Conservation (phyloP, 2,113 vertebrate genomes). For the Budorcas taxicolor region DNA sequence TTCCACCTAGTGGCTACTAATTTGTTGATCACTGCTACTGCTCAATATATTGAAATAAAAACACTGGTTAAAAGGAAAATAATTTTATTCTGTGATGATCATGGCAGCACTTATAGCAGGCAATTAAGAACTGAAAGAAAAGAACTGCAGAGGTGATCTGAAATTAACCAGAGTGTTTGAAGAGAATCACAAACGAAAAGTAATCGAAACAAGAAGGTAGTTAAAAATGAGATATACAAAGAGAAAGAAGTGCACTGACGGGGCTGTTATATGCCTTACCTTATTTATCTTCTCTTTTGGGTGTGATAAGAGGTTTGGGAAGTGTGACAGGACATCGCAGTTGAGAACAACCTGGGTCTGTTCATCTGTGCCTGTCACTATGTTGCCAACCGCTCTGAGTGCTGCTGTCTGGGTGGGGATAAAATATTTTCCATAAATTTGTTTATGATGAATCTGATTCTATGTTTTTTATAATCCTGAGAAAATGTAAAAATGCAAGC, state of each 20-base stretch:
- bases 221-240: neutral
- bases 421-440: slow-evolving; percentile 46
- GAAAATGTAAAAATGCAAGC: slow-evolving; percentile 12
- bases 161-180: neutral
- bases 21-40: neutral
- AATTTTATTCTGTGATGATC: neutral
- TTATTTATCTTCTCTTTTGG: slow-evolving; percentile 99
- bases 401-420: slow-evolving; percentile 89
- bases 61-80: neutral
- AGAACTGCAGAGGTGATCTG: neutral
- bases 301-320: slow-evolving; percentile 96
- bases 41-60: slow-evolving; percentile 11
- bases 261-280: slow-evolving; percentile 75
- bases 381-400: slow-evolving; percentile 97
- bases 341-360: slow-evolving; percentile 99
- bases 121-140: neutral
- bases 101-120: neutral
- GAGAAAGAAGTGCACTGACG: neutral
- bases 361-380: slow-evolving; percentile 98
- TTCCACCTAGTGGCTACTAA: neutral
- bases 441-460: neutral
- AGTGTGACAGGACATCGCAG: slow-evolving; percentile 98
- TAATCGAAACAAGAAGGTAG: neutral
- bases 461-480: slow-evolving; percentile 23
- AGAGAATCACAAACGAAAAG: neutral